Percentiles rank a stretch among this genome's conserved stretches.
Conservation (phyloP, 2,797 vertebrate genomes). For the Enteromius unitaeniatus region DNA sequence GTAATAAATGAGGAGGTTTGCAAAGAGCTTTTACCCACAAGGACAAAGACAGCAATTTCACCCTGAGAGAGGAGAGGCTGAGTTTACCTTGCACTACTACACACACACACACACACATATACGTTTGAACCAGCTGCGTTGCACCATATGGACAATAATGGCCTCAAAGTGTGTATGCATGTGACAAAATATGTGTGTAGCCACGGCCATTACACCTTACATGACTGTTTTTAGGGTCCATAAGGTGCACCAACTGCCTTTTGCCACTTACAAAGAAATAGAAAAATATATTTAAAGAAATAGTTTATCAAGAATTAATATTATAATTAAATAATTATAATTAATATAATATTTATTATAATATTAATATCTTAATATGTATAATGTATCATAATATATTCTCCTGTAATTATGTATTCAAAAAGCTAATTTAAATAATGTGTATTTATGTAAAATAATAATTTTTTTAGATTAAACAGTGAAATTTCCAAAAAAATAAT, state of each 20-base stretch:
- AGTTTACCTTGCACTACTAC: conserved; percentile 40
- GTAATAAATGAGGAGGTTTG: conserved; percentile 55
- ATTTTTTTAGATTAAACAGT: neutral
- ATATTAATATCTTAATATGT: neutral
- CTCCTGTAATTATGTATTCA: neutral
- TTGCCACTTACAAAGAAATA: neutral
- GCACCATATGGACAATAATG: conserved; percentile 48
- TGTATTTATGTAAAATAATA: neutral
- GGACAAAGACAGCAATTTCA: conserved; percentile 58
- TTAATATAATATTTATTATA: too few species aligned
- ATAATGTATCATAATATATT: neutral
- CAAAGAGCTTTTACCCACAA: conserved; percentile 55
- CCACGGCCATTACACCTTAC: conserved; percentile 26
- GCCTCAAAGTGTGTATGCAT: conserved; percentile 10
- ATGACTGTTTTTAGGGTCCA: neutral
- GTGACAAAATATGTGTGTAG: neutral
- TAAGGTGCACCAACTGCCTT: neutral
- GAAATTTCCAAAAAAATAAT: neutral
- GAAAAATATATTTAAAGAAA: neutral
- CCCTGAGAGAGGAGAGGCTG: conserved; percentile 41
- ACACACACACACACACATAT: conserved; percentile 15
- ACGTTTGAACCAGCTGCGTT: conserved; percentile 32
- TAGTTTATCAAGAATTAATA: neutral
- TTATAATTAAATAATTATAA: neutral
- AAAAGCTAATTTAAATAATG: neutral